phyloP scores from a whole-genome alignment of 2,888 invertebrate genomes.

The Serrognathus titanus region DNA sequence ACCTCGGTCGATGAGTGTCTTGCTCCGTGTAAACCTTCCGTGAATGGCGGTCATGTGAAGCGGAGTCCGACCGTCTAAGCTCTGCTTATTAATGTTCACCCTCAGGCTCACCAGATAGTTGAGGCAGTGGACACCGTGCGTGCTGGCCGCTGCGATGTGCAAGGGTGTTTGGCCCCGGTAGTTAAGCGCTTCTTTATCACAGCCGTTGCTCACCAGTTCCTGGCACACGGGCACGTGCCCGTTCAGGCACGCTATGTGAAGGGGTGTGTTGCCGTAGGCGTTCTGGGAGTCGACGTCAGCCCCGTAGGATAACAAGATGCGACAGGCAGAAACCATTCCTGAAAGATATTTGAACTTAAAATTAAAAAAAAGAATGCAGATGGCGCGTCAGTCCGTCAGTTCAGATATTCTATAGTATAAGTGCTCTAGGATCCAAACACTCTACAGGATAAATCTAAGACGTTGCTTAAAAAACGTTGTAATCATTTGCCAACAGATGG shows the following conservation, averaged over 20 bases:
- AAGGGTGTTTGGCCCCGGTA: slow-evolving; percentile 58
- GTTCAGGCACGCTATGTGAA: slow-evolving; percentile 61
- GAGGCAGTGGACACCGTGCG: slow-evolving; percentile 59
- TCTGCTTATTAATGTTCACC: slow-evolving; percentile 55
- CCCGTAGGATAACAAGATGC: slow-evolving; percentile 52
- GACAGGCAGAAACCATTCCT: slow-evolving; percentile 36
- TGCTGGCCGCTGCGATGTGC: slow-evolving; percentile 60
- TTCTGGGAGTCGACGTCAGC: slow-evolving; percentile 59
- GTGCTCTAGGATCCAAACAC: not conserved
- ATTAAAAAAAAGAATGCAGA: not conserved
- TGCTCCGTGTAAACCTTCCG: slow-evolving; percentile 60
- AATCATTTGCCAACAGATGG: too few relatives aligned
- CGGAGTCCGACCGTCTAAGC: slow-evolving; percentile 58
- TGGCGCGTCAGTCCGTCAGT: not conserved
- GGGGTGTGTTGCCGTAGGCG: slow-evolving; percentile 57
- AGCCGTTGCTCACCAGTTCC: slow-evolving; percentile 52
- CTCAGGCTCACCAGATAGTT: slow-evolving; percentile 54
- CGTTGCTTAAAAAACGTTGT: too few relatives aligned
- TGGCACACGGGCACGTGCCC: slow-evolving; percentile 56
- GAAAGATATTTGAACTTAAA: not conserved
- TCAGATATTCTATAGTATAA: too few relatives aligned
- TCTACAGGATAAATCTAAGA: not conserved
- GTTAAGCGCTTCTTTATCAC: slow-evolving; percentile 54
- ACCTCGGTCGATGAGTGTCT: slow-evolving; percentile 59
- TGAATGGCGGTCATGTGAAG: slow-evolving; percentile 66